Base-by-base conservation (phyloP, 2,113 vertebrate species). In the Oplegnathus fasciatus region DNA sequence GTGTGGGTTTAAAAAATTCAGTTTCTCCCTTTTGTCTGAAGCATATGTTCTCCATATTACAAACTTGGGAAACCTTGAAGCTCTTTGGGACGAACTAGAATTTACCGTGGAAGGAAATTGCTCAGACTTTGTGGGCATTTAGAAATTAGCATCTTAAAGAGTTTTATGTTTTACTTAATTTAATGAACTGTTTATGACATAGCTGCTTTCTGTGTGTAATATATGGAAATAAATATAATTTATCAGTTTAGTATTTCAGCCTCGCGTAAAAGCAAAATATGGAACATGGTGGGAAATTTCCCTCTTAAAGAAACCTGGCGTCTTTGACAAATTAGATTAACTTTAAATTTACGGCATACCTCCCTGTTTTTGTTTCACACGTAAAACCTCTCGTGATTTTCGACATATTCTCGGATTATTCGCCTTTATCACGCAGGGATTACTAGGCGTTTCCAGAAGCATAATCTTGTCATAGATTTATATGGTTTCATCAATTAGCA, bases 391-490 rank as follows among this genome's bases (percentile, higher is more conserved):
- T 30, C 6, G 11, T 60, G 46, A 54, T 68, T 81, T 66, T 34
- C 54, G 3, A 87, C 64, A 64, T 80, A 54, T 67, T 84, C 34
- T 8, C 26, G 76, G 75, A 84, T 90, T 86, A 82, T 89, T 88
- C 10, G 50, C 14, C 26, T 83, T 83, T 54, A 76, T 79, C 65
- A 82, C 71, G 42, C 60, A 50, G 24, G 65, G 78, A 86, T 87
- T 90, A 89, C 88, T 75, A 57, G 42, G 24, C 66, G 72, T 83
- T 89, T 92, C 62, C 46, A 83, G 62, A 32, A 62, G 72, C 71
- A 72, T 91, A 92, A 92, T 94, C 91, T 89, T 89, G 85, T 89
- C 89, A 88, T 32, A 87, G 66, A 93, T 93, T 91, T 89, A 76
- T 88, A 85, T 83, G 80, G 72, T 86, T 87, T 90, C 80, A 88